phyloP scores from a whole-genome alignment of 2,888 invertebrate genomes.

The Sceliomorpha sp. region DNA sequence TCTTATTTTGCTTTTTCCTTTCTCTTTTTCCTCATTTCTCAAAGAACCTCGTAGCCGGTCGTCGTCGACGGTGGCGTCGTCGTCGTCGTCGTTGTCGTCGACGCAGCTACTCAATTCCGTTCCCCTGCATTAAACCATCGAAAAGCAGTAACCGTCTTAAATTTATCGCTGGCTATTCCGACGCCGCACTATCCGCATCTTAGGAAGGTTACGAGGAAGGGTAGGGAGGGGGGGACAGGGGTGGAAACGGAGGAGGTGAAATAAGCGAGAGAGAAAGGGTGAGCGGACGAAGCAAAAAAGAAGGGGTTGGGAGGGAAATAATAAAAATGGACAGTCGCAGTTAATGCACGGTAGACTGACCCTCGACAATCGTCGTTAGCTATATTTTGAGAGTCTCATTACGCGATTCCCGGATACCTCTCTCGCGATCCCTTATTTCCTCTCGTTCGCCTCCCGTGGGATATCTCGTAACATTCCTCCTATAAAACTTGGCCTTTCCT shows the following conservation, averaged over 20 bases:
- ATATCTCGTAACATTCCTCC: conserved; percentile 58
- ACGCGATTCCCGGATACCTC: conserved; percentile 67
- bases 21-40: conserved; percentile 33
- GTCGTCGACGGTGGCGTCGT: too few species aligned
- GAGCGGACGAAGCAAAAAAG: conserved; percentile 18
- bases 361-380: conserved; percentile 76
- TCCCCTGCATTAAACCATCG: conserved; percentile 74
- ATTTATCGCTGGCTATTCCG: conserved; percentile 75
- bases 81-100: conserved; percentile 63
- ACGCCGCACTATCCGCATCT: conserved; percentile 57
- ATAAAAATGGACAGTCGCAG: conserved; percentile 77
- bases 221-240: conserved; percentile 30
- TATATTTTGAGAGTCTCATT: conserved; percentile 76
- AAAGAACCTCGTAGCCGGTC: conserved; percentile 18
- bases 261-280: conserved; percentile 52
- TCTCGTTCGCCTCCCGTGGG: conserved; percentile 48
- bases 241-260: conserved; percentile 26
- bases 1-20: conserved; percentile 28
- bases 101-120: conserved; percentile 71
- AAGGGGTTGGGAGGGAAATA: conserved; percentile 62
- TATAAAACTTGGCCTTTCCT: conserved; percentile 74
- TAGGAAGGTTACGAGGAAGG: conserved; percentile 47
- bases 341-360: conserved; percentile 76
- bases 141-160: conserved; percentile 75
- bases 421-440: conserved; percentile 58